Evolutionary conservation across 2,113 vertebrate species (phyloP).

Genomic region (Bambusicola thoracicus): DNA sequence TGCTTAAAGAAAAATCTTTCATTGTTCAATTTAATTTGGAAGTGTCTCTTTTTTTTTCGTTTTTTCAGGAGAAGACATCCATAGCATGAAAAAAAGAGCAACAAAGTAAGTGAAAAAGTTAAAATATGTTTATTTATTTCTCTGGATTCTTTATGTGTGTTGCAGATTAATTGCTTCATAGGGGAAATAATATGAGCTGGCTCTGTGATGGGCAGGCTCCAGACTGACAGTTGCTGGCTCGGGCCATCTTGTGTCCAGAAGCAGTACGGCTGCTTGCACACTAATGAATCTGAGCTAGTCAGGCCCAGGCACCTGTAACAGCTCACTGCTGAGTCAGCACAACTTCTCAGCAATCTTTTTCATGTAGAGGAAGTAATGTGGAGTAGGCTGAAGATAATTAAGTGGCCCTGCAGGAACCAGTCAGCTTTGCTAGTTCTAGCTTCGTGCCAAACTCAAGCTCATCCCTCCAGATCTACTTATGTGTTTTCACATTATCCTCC

Average conservation of each 20-base stretch:
- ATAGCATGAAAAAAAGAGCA: neutral
- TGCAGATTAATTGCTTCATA: neutral
- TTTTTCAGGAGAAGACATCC: neutral
- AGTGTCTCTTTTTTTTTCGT: neutral
- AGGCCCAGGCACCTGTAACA: neutral
- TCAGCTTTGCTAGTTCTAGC: neutral
- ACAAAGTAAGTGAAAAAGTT: neutral
- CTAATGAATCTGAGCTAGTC: neutral
- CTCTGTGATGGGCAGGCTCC: neutral
- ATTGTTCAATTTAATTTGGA: neutral
- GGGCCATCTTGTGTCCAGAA: conserved; percentile 36
- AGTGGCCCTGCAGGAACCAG: neutral
- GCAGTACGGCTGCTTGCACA: neutral
- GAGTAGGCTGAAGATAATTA: neutral
- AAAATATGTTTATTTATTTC: neutral
- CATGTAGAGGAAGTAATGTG: neutral
- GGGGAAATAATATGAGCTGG: neutral
- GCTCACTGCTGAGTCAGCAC: neutral
- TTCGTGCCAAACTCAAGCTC: neutral
- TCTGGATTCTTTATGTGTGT: neutral
- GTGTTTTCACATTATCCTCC: neutral
- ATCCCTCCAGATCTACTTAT: neutral
- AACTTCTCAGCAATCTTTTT: neutral
- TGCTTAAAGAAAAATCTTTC: neutral
- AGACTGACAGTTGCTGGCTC: neutral